These are phyloP conservation scores for Amphipyra tragopoginis DNA, from an alignment of 2,888 invertebrate species.

Conservation along the genomic window DNA sequence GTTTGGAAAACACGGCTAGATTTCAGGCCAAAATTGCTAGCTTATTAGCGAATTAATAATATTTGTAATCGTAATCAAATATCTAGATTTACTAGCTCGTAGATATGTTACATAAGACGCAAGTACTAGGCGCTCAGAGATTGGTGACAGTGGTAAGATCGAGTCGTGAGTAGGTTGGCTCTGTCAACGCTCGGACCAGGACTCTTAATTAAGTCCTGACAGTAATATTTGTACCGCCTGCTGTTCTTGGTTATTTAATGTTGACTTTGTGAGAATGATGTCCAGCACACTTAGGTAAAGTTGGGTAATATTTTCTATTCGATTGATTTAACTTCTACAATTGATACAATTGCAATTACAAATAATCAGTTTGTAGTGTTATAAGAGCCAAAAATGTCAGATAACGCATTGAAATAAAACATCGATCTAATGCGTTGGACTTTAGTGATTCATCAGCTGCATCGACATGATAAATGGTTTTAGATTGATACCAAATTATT, in stretches of 20 bases:
- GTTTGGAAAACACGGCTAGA: slow-evolving; percentile 77
- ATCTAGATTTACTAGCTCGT: slow-evolving; percentile 14
- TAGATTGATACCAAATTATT: slow-evolving; percentile 37
- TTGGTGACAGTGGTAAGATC: slow-evolving; percentile 61
- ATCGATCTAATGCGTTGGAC: slow-evolving; percentile 10
- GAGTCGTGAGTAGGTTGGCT: slow-evolving; percentile 54
- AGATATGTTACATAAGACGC: slow-evolving; percentile 29
- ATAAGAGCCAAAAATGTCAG: slow-evolving; percentile 10
- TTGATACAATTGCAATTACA: slow-evolving; percentile 1
- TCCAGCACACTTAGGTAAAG: slow-evolving; percentile 1
- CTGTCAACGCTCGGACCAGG: slow-evolving; percentile 19
- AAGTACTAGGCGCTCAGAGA: slow-evolving; percentile 29
- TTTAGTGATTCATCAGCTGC: slow-evolving; percentile 31
- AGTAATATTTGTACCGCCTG: slow-evolving; percentile 39
- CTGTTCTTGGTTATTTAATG: slow-evolving; percentile 27
- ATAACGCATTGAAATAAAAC: slow-evolving; percentile 22
- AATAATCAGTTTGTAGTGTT: not conserved
- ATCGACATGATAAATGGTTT: slow-evolving; percentile 27
- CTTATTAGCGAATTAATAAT: slow-evolving; percentile 61
- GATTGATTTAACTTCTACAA: slow-evolving; percentile 5
- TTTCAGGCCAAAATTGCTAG: slow-evolving; percentile 68
- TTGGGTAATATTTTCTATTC: slow-evolving; percentile 2
- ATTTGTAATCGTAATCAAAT: slow-evolving; percentile 25
- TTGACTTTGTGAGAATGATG: slow-evolving; percentile 12
- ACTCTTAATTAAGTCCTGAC: slow-evolving; percentile 39